phyloP scores from a whole-genome alignment of 2,888 invertebrate genomes.

The Caenorhabditis japonica region DNA sequence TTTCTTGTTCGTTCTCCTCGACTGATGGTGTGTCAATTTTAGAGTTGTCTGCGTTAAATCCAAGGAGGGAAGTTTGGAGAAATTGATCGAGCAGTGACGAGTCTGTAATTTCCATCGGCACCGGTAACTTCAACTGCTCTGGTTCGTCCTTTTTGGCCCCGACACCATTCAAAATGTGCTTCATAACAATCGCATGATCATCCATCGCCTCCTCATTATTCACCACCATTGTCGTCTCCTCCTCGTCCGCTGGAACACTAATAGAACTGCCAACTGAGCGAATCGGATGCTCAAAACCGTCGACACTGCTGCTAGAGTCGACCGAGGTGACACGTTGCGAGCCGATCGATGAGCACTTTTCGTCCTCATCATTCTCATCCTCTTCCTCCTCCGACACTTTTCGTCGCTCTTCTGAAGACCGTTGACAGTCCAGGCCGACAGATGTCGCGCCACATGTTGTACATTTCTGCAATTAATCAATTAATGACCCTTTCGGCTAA shows the following conservation, averaged over 20 bases:
- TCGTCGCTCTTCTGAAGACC: slow-evolving; percentile 36
- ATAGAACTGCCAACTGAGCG: slow-evolving; percentile 38
- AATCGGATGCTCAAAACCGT: slow-evolving; percentile 21
- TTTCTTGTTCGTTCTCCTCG: slow-evolving; percentile 15
- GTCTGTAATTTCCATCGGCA: neutral
- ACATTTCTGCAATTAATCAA: slow-evolving; percentile 43
- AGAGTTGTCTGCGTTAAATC: neutral
- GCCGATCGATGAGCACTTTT: slow-evolving; percentile 31
- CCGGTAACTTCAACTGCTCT: neutral
- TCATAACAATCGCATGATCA: slow-evolving; percentile 35
- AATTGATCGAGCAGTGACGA: slow-evolving; percentile 13
- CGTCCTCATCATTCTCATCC: slow-evolving; percentile 24
- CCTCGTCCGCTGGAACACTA: slow-evolving; percentile 24
- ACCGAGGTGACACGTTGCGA: slow-evolving; percentile 30
- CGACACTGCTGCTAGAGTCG: slow-evolving; percentile 8
- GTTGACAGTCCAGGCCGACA: slow-evolving; percentile 24
- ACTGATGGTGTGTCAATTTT: slow-evolving; percentile 1
- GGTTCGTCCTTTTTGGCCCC: too few relatives aligned
- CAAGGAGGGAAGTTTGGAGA: slow-evolving; percentile 14
- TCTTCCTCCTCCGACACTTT: slow-evolving; percentile 28
- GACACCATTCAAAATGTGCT: slow-evolving; percentile 17
- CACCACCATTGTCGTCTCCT: slow-evolving; percentile 13
- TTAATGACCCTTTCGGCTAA: slow-evolving; percentile 8
- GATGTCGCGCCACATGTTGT: slow-evolving; percentile 45
- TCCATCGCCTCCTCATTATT: slow-evolving; percentile 9